Evolutionary conservation across 2,113 vertebrate genomes (phyloP).

Genomic region (Symphodus melops): DNA sequence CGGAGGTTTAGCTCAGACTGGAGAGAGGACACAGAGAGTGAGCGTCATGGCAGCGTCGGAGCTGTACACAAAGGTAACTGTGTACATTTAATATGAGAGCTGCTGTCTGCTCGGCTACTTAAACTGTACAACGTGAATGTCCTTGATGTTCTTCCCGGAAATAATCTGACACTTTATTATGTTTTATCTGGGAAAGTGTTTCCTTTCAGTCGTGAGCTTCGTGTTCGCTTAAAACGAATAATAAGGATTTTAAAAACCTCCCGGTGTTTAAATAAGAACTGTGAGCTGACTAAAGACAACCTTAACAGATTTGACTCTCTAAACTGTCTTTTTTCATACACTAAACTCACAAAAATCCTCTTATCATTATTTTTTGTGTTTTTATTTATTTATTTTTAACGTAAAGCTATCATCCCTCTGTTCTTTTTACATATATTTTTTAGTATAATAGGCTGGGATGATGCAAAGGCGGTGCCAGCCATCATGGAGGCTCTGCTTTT

Average conservation of each 20-base stretch:
- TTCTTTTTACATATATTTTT: slow-evolving; percentile 4
- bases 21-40: slow-evolving; percentile 63
- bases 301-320: not conserved
- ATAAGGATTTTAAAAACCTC: slow-evolving; percentile 7
- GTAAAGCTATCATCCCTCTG: not conserved
- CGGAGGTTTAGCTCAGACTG: slow-evolving; percentile 69
- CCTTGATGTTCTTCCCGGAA: not conserved
- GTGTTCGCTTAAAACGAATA: slow-evolving; percentile 56
- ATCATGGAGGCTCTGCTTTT: slow-evolving; percentile 54
- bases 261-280: slow-evolving; percentile 23
- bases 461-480: slow-evolving; percentile 80
- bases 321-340: not conserved
- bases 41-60: slow-evolving; percentile 92
- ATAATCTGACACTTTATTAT: not conserved
- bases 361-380: no score
- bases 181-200: not conserved
- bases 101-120: not conserved
- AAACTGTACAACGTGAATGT: no score
- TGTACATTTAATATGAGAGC: not conserved
- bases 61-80: slow-evolving; percentile 93
- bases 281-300: slow-evolving; percentile 1
- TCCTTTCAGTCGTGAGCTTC: not conserved
- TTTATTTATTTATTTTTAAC: not conserved
- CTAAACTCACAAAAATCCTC: not conserved
- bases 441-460: slow-evolving; percentile 34